A percentile compares a stretch with the other conserved stretches of the same genome.
phyloP scores from a whole-genome alignment of 2,113 vertebrate genomes.

The Pseudois nayaur region DNA sequence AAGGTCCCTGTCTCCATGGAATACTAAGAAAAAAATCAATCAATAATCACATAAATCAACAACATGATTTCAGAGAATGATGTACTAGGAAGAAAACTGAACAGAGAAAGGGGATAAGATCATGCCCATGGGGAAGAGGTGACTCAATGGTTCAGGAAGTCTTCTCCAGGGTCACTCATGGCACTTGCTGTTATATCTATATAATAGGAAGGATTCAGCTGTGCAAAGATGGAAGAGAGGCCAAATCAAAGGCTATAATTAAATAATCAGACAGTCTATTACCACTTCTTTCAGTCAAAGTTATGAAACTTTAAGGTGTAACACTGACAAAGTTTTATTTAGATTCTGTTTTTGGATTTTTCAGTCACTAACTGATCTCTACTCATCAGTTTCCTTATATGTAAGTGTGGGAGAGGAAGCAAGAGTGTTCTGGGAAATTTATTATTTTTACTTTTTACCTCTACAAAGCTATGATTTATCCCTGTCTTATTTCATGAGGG shows the following conservation, averaged over 20 bases:
- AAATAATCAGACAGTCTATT: not conserved
- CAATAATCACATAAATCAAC: not conserved
- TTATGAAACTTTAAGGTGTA: not conserved
- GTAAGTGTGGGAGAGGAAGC: not conserved
- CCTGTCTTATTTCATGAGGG: not conserved
- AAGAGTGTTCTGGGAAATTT: not conserved
- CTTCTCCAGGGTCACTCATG: not conserved
- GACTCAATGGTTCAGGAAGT: not conserved
- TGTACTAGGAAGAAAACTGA: not conserved
- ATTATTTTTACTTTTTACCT: slow-evolving; percentile 7
- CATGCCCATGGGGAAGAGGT: not conserved
- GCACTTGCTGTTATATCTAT: not conserved
- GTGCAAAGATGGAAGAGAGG: not conserved
- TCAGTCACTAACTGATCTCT: not conserved
- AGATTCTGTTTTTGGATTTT: not conserved
- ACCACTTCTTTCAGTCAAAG: not conserved
- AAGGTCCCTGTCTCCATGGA: not conserved
- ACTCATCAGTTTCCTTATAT: not conserved
- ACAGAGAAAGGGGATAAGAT: not conserved
- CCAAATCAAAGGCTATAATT: not conserved
- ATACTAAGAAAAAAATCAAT: not conserved
- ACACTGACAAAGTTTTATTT: not conserved
- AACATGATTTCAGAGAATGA: not conserved
- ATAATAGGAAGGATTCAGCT: not conserved
- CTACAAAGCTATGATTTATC: not conserved